phyloP scores from a whole-genome alignment of 2,797 vertebrate genomes.

The Acrocephalus scirpaceus region DNA sequence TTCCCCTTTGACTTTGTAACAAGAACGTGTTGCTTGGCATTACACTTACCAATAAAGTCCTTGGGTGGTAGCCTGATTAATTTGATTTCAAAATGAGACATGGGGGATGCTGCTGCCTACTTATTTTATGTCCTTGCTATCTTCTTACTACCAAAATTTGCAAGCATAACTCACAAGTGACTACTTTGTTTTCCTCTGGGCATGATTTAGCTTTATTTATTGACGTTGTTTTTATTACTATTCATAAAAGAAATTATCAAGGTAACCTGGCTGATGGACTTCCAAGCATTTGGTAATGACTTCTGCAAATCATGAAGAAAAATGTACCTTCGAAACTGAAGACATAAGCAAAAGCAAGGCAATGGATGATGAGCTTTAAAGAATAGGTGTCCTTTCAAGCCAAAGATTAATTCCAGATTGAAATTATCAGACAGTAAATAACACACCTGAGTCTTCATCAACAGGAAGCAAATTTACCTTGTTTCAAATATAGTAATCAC shows the following conservation, averaged over 20 bases:
- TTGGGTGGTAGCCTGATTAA: neutral
- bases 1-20: neutral
- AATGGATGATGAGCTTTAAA: neutral
- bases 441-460: neutral
- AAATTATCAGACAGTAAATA: constrained; percentile 31
- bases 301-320: constrained; percentile 35
- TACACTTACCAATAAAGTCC: neutral
- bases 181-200: constrained; percentile 9
- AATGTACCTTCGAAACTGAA: neutral
- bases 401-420: constrained; percentile 9
- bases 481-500: constrained; percentile 54
- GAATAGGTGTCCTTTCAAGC: neutral
- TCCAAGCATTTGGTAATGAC: constrained; percentile 9
- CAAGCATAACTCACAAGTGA: neutral
- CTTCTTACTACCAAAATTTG: neutral
- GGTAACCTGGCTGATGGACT: constrained; percentile 24
- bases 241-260: constrained; percentile 43
- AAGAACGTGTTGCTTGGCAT: neutral
- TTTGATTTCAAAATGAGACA: neutral
- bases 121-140: neutral
- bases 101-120: neutral
- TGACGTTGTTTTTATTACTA: neutral
- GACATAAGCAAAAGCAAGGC: neutral
- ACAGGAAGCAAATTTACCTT: constrained; percentile 44
- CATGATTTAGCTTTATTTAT: constrained; percentile 30